phyloP scores from a whole-genome alignment of 2,797 vertebrate genomes.

The Coilia nasus region DNA sequence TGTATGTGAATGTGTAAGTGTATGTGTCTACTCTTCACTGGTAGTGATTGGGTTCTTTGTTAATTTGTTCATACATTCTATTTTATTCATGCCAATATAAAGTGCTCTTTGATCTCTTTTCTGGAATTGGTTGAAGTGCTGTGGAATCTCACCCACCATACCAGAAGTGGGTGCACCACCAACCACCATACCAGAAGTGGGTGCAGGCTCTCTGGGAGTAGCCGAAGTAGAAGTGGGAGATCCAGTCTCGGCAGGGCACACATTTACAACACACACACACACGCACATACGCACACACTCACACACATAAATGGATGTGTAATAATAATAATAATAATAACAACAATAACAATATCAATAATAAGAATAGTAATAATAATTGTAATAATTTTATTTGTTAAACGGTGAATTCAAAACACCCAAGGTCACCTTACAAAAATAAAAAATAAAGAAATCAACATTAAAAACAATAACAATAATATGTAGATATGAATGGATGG shows the following conservation, averaged over 20 bases:
- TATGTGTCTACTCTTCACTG: neutral
- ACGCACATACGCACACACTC: no score
- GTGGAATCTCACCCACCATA: neutral
- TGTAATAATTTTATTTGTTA: no score
- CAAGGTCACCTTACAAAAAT: no score
- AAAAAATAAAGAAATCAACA: no score
- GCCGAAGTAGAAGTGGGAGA: constrained; percentile 82
- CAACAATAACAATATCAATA: no score
- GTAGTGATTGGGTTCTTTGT: neutral
- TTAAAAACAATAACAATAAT: neutral
- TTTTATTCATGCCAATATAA: neutral
- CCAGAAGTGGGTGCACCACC: constrained; percentile 45
- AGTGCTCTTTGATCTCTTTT: neutral
- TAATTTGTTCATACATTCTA: neutral
- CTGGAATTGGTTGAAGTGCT: neutral
- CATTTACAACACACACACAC: no score
- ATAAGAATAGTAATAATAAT: neutral
- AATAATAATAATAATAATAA: no score
- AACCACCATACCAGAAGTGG: constrained; percentile 91
- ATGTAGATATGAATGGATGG: neutral
- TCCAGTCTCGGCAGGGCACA: constrained; percentile 86
- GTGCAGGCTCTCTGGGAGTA: constrained; percentile 78
- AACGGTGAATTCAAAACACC: no score
- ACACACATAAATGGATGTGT: no score
- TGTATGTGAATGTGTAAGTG: neutral